phyloP scores from a whole-genome alignment of 2,888 invertebrate genomes.

The Idaea aversata region DNA sequence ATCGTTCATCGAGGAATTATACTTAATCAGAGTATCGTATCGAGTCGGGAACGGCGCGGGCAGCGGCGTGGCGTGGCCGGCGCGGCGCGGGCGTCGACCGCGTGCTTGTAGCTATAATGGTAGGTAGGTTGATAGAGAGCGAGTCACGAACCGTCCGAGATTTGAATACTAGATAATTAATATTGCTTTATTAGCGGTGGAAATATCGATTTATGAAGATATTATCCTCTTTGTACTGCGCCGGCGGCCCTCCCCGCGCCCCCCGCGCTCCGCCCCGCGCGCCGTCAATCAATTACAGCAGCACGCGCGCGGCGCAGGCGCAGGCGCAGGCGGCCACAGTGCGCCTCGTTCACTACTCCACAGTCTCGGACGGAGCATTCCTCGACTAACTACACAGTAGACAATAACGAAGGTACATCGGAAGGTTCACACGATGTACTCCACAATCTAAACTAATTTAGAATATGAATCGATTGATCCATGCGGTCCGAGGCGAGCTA shows the following conservation, averaged over 20 bases:
- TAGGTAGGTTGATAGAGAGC: slow-evolving; percentile 29
- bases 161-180: slow-evolving; percentile 80
- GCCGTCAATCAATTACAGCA: background rate
- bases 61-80: too few relatives aligned
- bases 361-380: too few relatives aligned
- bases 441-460: too few relatives aligned
- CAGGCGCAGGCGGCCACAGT: background rate
- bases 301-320: background rate
- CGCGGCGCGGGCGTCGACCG: slow-evolving; percentile 41
- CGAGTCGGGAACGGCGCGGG: background rate
- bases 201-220: slow-evolving; percentile 76
- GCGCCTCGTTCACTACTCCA: background rate
- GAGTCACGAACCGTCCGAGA: slow-evolving; percentile 67
- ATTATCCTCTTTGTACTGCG: slow-evolving; percentile 65
- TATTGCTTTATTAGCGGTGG: slow-evolving; percentile 77
- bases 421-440: too few relatives aligned
- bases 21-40: slow-evolving; percentile 12
- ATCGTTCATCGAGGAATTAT: slow-evolving; percentile 45
- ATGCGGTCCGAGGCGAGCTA: too few relatives aligned
- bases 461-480: background rate
- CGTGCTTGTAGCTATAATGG: slow-evolving; percentile 34
- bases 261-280: slow-evolving; percentile 14
- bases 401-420: background rate
- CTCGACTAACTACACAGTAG: too few relatives aligned
- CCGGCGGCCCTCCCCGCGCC: slow-evolving; percentile 37